Evolutionary conservation across 2,113 vertebrate species (phyloP).

Genomic region (Procavia capensis): DNA sequence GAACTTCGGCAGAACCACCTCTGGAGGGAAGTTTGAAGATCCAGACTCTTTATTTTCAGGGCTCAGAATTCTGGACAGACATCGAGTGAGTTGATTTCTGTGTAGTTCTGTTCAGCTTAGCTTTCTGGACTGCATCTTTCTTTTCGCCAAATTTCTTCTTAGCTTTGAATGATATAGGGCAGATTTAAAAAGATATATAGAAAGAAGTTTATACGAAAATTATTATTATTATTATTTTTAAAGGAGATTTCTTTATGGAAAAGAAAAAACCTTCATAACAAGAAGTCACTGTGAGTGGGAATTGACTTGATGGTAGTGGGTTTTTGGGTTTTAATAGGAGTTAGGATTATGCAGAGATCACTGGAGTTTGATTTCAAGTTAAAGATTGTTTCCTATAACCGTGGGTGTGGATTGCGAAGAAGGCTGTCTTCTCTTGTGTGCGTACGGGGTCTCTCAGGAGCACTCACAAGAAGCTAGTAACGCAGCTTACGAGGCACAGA

Average conservation of each 20-base stretch:
- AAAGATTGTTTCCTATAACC: not conserved
- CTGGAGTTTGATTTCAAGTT: constrained; percentile 50
- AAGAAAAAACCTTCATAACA: not conserved
- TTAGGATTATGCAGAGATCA: constrained; percentile 2
- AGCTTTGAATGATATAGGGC: not conserved
- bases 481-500: not conserved
- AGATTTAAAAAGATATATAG: not conserved
- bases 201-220: not conserved
- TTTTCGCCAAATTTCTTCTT: constrained; percentile 17
- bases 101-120: not conserved
- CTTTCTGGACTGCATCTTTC: not conserved
- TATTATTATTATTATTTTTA: not conserved
- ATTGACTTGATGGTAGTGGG: too few species aligned
- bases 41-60: not conserved
- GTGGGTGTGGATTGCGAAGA: not conserved
- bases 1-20: not conserved
- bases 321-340: too few species aligned
- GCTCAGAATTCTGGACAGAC: constrained; percentile 46
- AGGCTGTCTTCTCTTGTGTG: not conserved
- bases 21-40: constrained; percentile 12
- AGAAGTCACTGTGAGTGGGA: too few species aligned
- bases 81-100: constrained; percentile 58
- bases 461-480: not conserved
- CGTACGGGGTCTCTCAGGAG: not conserved
- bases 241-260: constrained; percentile 9